These are phyloP conservation scores for Pavo muticus DNA, from an alignment of 2,113 vertebrate genomes.

Conservation along the genomic window DNA sequence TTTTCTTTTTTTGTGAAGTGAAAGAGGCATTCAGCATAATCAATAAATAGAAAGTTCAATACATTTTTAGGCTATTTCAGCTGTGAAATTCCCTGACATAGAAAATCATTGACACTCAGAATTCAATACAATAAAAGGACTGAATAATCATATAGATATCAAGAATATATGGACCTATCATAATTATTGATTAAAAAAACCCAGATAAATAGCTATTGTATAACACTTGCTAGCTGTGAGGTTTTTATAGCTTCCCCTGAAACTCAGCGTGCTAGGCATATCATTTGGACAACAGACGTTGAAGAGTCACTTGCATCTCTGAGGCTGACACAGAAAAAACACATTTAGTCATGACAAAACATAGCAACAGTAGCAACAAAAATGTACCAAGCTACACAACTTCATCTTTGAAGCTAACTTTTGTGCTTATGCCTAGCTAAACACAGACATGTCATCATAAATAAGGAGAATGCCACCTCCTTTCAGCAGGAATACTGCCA, in stretches of 20 bases:
- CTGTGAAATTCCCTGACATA: neutral
- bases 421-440: neutral
- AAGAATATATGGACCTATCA: neutral
- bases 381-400: neutral
- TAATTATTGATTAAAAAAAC: neutral
- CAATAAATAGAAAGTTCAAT: neutral
- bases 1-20: neutral
- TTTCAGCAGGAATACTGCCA: neutral
- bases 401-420: neutral
- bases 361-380: neutral
- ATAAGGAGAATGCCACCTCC: neutral
- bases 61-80: neutral
- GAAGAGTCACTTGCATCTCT: neutral
- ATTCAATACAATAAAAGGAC: neutral
- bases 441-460: neutral
- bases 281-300: neutral
- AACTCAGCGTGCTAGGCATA: neutral
- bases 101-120: neutral
- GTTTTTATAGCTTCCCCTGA: neutral
- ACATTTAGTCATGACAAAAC: neutral
- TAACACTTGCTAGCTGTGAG: neutral
- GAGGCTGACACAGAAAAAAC: neutral
- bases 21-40: neutral
- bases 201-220: neutral
- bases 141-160: neutral